Conservation (phyloP, 2,888 invertebrate genomes). For the Fabriciana adippe region DNA sequence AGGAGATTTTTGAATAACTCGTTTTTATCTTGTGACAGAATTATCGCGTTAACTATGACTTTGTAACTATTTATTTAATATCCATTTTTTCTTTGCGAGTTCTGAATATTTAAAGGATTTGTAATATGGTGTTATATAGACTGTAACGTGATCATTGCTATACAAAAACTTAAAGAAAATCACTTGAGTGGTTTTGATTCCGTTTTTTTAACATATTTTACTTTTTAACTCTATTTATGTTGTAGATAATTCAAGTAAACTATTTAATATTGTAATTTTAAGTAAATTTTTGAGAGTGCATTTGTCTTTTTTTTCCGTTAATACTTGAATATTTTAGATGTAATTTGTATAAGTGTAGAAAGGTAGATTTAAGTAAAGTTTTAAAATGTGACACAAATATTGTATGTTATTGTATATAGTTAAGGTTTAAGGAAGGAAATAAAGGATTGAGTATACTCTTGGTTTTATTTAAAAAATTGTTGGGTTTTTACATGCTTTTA, state of each 20-base stretch:
- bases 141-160: neutral
- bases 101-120: constrained; percentile 6
- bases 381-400: constrained; percentile 45
- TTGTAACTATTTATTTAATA: constrained; percentile 8
- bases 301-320: constrained; percentile 9
- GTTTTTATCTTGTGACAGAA: constrained; percentile 15
- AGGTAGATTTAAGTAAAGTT: constrained; percentile 38
- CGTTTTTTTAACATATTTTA: constrained; percentile 1
- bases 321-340: constrained; percentile 9
- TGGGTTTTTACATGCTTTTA: too few species aligned
- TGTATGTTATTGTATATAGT: constrained; percentile 50
- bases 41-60: neutral
- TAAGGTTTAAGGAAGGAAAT: constrained; percentile 47
- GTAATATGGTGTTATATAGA: neutral
- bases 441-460: constrained; percentile 47
- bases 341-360: constrained; percentile 27
- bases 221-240: constrained; percentile 10
- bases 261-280: constrained; percentile 19
- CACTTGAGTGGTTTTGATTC: neutral
- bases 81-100: neutral
- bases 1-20: neutral
- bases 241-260: neutral
- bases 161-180: too few species aligned
- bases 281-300: constrained; percentile 18
- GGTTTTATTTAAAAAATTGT: constrained; percentile 1